These are phyloP conservation scores for Trachemys scripta DNA, from an alignment of 2,113 vertebrate species.

Conservation along the genomic window DNA sequence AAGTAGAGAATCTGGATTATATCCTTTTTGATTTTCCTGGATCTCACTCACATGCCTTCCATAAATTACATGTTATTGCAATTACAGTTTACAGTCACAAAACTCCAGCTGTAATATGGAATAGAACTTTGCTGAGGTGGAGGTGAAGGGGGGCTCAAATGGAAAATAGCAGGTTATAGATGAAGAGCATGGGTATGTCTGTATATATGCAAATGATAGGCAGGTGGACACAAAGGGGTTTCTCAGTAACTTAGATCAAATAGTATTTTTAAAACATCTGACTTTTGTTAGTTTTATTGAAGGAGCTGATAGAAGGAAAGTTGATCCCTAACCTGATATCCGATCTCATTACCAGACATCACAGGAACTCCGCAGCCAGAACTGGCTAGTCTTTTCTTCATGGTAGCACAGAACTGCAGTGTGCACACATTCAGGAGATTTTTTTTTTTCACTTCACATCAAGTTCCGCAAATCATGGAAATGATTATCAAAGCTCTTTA, in stretches of 20 bases:
- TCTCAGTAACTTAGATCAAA: not conserved
- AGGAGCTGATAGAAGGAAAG: constrained; percentile 2
- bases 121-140: constrained; percentile 41
- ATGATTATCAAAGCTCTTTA: not conserved
- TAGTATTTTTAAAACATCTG: not conserved
- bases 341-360: not conserved
- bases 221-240: constrained; percentile 5
- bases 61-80: constrained; percentile 75
- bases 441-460: constrained; percentile 11
- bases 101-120: constrained; percentile 65
- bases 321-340: not conserved
- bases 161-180: not conserved
- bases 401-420: not conserved
- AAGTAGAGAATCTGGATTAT: constrained; percentile 52
- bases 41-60: constrained; percentile 51
- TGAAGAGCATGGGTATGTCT: constrained; percentile 23
- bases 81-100: constrained; percentile 70
- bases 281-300: not conserved
- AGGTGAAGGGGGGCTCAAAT: not conserved
- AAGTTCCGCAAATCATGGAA: not conserved
- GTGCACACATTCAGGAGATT: not conserved
- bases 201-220: not conserved
- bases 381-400: not conserved
- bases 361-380: not conserved
- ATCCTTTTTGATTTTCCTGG: constrained; percentile 55